A percentile compares a stretch with the other conserved stretches of the same genome.
These are phyloP conservation scores for Calypte anna DNA, from an alignment of 2,113 vertebrate genomes.

Conservation along the genomic window DNA sequence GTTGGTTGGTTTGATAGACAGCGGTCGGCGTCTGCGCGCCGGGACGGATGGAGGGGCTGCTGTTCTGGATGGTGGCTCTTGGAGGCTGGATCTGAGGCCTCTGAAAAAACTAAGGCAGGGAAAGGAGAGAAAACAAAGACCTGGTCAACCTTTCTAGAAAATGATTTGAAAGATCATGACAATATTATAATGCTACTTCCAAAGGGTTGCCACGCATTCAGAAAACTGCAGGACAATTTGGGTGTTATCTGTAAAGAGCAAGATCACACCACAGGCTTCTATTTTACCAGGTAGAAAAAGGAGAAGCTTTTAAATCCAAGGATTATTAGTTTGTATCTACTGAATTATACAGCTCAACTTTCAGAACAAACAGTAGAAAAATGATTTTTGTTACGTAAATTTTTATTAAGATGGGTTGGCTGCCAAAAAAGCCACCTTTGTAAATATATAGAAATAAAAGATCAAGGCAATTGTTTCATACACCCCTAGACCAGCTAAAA, in stretches of 20 bases:
- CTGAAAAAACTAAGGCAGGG: slow-evolving; percentile 89
- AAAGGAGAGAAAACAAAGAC: background rate
- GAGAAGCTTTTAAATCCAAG: background rate
- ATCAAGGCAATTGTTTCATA: background rate
- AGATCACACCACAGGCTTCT: background rate
- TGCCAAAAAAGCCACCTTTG: background rate
- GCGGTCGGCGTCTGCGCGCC: slow-evolving; percentile 90
- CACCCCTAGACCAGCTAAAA: background rate
- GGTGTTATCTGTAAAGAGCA: background rate
- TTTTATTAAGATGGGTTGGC: background rate
- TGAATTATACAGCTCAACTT: background rate
- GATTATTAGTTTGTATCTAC: background rate
- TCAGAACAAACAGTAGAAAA: fast-evolving
- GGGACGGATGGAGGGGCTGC: slow-evolving; percentile 89
- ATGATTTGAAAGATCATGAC: background rate
- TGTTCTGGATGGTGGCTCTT: slow-evolving; percentile 89
- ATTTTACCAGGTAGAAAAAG: background rate
- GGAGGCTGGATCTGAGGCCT: slow-evolving; percentile 94
- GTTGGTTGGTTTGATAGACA: slow-evolving; percentile 92
- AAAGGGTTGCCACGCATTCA: slow-evolving; percentile 9
- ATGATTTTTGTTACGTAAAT: background rate
- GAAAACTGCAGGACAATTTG: slow-evolving; percentile 19
- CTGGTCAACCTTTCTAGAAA: background rate
- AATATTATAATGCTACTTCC: background rate
- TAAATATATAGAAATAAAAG: background rate